A percentile compares a stretch with the other conserved stretches of the same genome.
Conservation (phyloP, 2,113 vertebrate species). For the Dissostichus mawsoni region DNA sequence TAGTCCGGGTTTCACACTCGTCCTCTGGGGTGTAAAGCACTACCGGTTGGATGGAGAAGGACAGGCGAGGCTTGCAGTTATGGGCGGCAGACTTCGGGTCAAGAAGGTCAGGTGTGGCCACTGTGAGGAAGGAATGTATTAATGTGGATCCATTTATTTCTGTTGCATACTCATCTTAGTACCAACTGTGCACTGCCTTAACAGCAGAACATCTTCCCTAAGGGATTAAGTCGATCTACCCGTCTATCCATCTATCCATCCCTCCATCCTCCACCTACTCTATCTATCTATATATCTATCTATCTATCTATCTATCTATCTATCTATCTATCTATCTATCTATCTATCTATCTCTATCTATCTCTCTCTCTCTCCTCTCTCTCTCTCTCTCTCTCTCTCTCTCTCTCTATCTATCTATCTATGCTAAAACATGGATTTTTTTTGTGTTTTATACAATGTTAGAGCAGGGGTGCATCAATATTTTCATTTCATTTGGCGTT, state of each 20-base stretch:
- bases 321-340: conserved; percentile 3
- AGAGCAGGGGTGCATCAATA: neutral
- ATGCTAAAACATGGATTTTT: neutral
- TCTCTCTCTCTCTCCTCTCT: neutral
- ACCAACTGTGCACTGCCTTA: neutral
- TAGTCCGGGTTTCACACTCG: conserved; percentile 88
- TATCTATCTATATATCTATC: neutral
- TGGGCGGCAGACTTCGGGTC: conserved; percentile 96
- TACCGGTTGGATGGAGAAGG: conserved; percentile 93
- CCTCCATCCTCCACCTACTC: too few species aligned
- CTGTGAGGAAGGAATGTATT: conserved; percentile 77
- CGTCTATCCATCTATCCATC: conserved; percentile 4
- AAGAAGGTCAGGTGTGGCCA: conserved; percentile 98
- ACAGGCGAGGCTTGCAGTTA: conserved; percentile 95
- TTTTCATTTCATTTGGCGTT: neutral
- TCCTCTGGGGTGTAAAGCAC: conserved; percentile 85
- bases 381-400: neutral
- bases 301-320: neutral
- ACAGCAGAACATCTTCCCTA: neutral
- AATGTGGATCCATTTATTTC: conserved; percentile 6
- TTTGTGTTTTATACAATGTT: neutral
- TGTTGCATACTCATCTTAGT: neutral
- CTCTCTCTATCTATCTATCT: neutral
- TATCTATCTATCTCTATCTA: neutral
- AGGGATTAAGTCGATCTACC: neutral